phyloP scores from a whole-genome alignment of 2,797 vertebrate genomes.

The Sciaenops ocellatus region DNA sequence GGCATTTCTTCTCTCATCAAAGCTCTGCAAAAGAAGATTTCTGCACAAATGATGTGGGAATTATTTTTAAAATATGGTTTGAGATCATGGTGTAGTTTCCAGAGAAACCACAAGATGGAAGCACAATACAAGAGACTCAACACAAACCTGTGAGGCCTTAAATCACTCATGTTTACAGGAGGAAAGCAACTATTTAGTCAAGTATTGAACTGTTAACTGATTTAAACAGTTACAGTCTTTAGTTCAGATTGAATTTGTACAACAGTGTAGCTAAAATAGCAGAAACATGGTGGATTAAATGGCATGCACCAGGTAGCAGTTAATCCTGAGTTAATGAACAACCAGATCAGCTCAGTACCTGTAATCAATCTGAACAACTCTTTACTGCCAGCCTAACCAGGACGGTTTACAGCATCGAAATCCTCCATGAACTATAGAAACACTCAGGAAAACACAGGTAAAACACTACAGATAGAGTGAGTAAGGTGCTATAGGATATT shows the following conservation, averaged over 20 bases:
- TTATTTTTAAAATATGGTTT: not conserved
- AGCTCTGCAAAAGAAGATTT: not conserved
- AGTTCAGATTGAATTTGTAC: too few relatives aligned
- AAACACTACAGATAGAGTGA: too few relatives aligned
- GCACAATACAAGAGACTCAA: not conserved
- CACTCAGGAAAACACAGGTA: too few relatives aligned
- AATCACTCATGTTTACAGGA: not conserved
- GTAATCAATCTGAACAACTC: too few relatives aligned
- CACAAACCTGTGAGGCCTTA: too few relatives aligned
- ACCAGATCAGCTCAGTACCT: not conserved
- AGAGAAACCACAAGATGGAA: slow-evolving; percentile 26
- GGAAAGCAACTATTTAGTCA: not conserved
- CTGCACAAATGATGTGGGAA: not conserved
- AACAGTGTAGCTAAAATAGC: not conserved
- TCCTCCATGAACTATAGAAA: too few relatives aligned
- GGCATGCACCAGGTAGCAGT: not conserved
- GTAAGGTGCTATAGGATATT: too few relatives aligned
- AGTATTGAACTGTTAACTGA: too few relatives aligned
- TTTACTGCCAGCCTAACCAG: too few relatives aligned
- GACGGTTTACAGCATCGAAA: too few relatives aligned
- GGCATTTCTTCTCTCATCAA: not conserved
- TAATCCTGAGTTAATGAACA: not conserved
- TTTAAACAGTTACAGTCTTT: not conserved
- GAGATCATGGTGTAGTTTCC: not conserved
- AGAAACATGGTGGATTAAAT: not conserved